Evolutionary conservation across 2,888 invertebrate genomes (phyloP).

Genomic region (Hofmannophila pseudospretella): DNA sequence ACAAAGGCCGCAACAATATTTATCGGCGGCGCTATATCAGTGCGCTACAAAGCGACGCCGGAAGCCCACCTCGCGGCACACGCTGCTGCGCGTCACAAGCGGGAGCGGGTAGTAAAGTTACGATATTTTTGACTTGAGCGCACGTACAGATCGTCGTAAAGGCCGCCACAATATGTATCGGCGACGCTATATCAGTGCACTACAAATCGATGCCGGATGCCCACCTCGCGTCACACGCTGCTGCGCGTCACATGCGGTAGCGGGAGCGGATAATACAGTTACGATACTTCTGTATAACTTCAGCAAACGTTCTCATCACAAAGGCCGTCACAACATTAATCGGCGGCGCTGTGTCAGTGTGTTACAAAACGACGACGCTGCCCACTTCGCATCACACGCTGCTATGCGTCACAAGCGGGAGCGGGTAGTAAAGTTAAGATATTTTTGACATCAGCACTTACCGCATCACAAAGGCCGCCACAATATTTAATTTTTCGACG

Average conservation of each 20-base stretch:
- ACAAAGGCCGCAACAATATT: conserved; percentile 74
- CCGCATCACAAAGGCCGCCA: conserved; percentile 60
- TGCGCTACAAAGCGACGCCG: conserved; percentile 68
- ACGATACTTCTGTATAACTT: too few species aligned
- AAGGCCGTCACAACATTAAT: not conserved
- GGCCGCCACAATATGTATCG: conserved; percentile 77
- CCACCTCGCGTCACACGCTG: conserved; percentile 41
- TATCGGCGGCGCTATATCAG: conserved; percentile 72
- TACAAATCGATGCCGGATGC: conserved; percentile 72
- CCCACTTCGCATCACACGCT: too few species aligned
- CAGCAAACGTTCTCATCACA: too few species aligned
- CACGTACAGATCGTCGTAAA: too few species aligned
- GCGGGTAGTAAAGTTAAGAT: too few species aligned
- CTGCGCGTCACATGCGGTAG: conserved; percentile 25
- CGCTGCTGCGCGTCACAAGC: conserved; percentile 15
- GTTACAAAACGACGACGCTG: too few species aligned
- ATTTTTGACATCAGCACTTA: too few species aligned
- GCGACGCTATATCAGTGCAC: conserved; percentile 67
- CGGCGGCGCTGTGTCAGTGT: conserved; percentile 10
- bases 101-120: conserved; percentile 20
- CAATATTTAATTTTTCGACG: conserved; percentile 77
- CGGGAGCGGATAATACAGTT: not conserved
- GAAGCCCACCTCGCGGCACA: conserved; percentile 59
- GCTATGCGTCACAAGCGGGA: too few species aligned
- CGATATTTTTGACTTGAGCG: too few species aligned